Evolutionary conservation across 2,888 invertebrate genomes (phyloP), one percentile per base, ranked within the genome.

Genomic region (Lithophane leautieri): DNA sequence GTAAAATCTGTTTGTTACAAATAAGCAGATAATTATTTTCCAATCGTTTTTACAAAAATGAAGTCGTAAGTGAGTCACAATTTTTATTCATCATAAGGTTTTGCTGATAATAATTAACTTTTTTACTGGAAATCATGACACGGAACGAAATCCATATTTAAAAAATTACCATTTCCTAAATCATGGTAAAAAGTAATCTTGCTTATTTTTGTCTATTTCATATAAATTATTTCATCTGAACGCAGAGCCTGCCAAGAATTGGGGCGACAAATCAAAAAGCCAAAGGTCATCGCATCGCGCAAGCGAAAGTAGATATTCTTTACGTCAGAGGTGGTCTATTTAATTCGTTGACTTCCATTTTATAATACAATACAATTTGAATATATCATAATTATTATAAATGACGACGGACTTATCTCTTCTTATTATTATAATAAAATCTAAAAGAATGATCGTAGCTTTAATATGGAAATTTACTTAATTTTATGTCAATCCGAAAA

Each of bases 281-380:
- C 75, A 84, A 73, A 83, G 83, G 70, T 84, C 70, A 63, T 60
- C 65, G 61, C 40, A 60, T 40, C 56, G 79, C 68, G 65, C 73
- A 85, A 82, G 75, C 75, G 83, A 85, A 83, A 83, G 75, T 76
- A 28, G 63, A 50, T 56, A 47, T 42, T 14, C 25, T 34, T 74
- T 69, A 70, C 78, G 82, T 81, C 82, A 81, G 28, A 72, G 22
- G n/a, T 61, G 52, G n/a, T n/a, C 67, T 62, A 54, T 44, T 54
- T 67, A 62, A 50, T 61, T n/a, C 44, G 25, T 60, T 63, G 50
- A 25, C 50, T 22, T n/a, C 34, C 0, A 34, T 34, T 79, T 56
- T 34, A 63, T 44, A 56, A 34, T 3, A 73, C n/a, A 73, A 25
- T n/a, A 56, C 11, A n/a, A 42, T 40, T 12, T 52, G 14, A 47